Evolutionary conservation across 1,140 invertebrate genomes (phyloP), one percentile per base, ranked within the genome.

Genomic region (Branchinecta lynchi): DNA sequence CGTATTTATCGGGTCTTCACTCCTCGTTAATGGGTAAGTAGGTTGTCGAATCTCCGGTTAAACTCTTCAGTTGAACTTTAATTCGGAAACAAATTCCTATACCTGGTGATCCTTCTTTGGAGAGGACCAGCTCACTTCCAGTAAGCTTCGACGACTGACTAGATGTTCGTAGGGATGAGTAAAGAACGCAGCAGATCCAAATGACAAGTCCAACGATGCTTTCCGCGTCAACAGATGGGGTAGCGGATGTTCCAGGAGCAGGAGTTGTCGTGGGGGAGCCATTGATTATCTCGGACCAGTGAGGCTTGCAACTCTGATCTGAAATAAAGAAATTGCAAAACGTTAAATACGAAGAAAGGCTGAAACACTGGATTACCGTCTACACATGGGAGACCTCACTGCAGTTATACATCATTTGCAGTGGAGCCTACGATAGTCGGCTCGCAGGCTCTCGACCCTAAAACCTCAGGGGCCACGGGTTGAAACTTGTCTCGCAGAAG

Each of bases 171-270:
- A 96, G 83, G 71, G 88, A 93, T 45, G 93, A 96, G 79, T 98
- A 99, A 15, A 99, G 82, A 32, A 99, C 90, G 79, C 93, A 97
- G 74, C 87, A 84, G 74, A 96, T 87, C 91, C 93, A 99, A 73
- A 99, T 90, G 9, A 91, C 78, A 45, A 99, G 82, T 32, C 92
- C 92, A 71, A 98, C 86, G 70, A 98, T 88, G 72, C 91, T 88
- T 77, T 93, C 85, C 70, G 88, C 86, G 78, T 93, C 90, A 77
- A 93, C 90, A 45, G 70, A 65, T 20, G 71, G 69, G 10, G 70
- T 69, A 43, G 12, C 72, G 44, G 45, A 67, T 12, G 65, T 44
- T 20, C 67, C 65, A 45, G 66, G 43, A 66, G 71, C 72, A 8
- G 68, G 65, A 8, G 71, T 65, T 12, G 12, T 60, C 17, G 51